A percentile compares a stretch with the other conserved stretches of the same genome.
Evolutionary conservation across 2,888 invertebrate species (phyloP).

Genomic region (Sturmia bella): DNA sequence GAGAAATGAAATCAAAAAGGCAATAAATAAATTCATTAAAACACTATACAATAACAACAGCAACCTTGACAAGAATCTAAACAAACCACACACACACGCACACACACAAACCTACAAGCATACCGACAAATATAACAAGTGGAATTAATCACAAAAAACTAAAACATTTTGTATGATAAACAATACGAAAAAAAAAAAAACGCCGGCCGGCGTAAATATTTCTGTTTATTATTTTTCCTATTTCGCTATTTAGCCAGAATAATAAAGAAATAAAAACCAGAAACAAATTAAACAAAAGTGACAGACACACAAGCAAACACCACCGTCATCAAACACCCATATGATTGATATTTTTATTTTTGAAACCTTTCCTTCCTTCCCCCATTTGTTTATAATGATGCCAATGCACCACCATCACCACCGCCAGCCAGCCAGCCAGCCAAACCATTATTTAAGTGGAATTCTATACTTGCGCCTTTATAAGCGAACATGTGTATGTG

Average conservation of each 20-base stretch:
- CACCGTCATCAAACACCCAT: not conserved
- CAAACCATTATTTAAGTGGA: too few relatives aligned
- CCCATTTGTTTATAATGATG: not conserved
- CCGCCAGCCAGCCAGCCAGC: too few relatives aligned
- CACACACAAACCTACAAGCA: not conserved
- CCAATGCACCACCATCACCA: not conserved
- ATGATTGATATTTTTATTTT: not conserved
- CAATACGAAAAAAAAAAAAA: too few relatives aligned
- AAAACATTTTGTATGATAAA: constrained; percentile 35
- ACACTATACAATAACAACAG: constrained; percentile 29
- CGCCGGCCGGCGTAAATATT: constrained; percentile 63
- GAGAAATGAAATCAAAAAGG: constrained; percentile 40
- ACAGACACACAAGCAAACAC: too few relatives aligned
- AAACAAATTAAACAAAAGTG: not conserved
- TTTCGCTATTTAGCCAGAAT: constrained; percentile 38
- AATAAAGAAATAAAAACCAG: constrained; percentile 31
- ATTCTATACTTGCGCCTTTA: too few relatives aligned
- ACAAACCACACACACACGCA: constrained; percentile 1
- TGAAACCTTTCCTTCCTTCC: not conserved
- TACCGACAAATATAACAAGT: constrained; percentile 16
- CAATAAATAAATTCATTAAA: constrained; percentile 33
- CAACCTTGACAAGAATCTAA: constrained; percentile 47
- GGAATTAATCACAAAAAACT: constrained; percentile 49
- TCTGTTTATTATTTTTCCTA: constrained; percentile 34
- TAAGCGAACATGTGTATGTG: not conserved